Evolutionary conservation across 2,797 vertebrate species (phyloP).

Genomic region (Sebastolobus alascanus): DNA sequence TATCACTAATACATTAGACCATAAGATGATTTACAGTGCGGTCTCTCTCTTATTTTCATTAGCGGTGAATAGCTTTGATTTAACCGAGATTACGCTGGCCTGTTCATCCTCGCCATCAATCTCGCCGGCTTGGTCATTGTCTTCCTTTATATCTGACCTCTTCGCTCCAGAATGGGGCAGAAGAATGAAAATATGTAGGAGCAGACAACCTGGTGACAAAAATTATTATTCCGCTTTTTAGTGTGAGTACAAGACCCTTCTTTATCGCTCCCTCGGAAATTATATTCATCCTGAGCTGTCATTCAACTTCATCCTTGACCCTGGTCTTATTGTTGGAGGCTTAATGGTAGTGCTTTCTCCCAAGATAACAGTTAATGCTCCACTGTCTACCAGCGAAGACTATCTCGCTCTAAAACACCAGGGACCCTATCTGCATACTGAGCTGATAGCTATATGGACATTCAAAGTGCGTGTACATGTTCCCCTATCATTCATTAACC

Average conservation of each 20-base stretch:
- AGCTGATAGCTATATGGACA: constrained; percentile 71
- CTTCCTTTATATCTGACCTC: constrained; percentile 81
- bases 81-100: constrained; percentile 72
- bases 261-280: constrained; percentile 81
- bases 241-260: constrained; percentile 72
- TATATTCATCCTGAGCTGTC: constrained; percentile 82
- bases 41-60: constrained; percentile 85
- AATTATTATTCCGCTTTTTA: constrained; percentile 80
- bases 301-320: constrained; percentile 87
- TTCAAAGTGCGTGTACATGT: constrained; percentile 67
- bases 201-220: constrained; percentile 69
- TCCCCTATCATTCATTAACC: constrained; percentile 64
- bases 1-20: constrained; percentile 88
- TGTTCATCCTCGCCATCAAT: constrained; percentile 80
- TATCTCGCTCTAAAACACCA: constrained; percentile 69
- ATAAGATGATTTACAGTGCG: constrained; percentile 88
- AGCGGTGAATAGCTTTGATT: constrained; percentile 85
- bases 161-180: constrained; percentile 69
- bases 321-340: constrained; percentile 79
- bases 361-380: constrained; percentile 82
- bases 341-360: constrained; percentile 77
- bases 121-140: constrained; percentile 80
- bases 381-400: constrained; percentile 74
- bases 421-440: constrained; percentile 75
- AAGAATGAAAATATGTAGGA: constrained; percentile 78